Evolutionary conservation across 2,888 invertebrate genomes (phyloP).

Genomic region (Stomorhina lunata): DNA sequence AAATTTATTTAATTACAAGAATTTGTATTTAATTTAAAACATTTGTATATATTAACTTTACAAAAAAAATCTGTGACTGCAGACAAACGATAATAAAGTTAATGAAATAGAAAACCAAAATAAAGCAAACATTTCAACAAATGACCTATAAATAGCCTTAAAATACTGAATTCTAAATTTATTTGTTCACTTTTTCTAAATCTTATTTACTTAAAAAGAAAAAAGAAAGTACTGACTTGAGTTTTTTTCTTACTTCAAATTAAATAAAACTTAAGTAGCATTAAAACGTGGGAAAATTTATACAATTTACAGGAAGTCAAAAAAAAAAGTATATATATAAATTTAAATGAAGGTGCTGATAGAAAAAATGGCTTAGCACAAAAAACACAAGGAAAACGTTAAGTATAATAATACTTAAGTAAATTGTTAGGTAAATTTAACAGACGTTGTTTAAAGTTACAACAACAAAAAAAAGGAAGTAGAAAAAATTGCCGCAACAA

Average conservation of each 20-base stretch:
- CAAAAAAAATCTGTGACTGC: too few species aligned
- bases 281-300: background rate
- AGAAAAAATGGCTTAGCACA: background rate
- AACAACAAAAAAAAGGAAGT: background rate
- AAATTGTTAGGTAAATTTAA: constrained; percentile 28
- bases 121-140: background rate
- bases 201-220: background rate
- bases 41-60: too few species aligned
- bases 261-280: constrained; percentile 22
- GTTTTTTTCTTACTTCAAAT: constrained; percentile 3
- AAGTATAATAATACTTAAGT: constrained; percentile 21
- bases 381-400: constrained; percentile 19
- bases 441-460: background rate
- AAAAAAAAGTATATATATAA: background rate
- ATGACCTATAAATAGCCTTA: background rate
- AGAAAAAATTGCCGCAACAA: background rate
- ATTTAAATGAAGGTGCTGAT: background rate
- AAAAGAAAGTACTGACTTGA: background rate
- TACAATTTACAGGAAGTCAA: background rate
- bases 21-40: too few species aligned
- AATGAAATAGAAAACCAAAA: too few species aligned
- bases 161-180: background rate
- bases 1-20: too few species aligned
- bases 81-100: too few species aligned
- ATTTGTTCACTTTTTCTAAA: background rate